Evolutionary conservation across 2,797 vertebrate genomes (phyloP), one percentile per base, ranked within the genome.

Genomic region (Dallia pectoralis): DNA sequence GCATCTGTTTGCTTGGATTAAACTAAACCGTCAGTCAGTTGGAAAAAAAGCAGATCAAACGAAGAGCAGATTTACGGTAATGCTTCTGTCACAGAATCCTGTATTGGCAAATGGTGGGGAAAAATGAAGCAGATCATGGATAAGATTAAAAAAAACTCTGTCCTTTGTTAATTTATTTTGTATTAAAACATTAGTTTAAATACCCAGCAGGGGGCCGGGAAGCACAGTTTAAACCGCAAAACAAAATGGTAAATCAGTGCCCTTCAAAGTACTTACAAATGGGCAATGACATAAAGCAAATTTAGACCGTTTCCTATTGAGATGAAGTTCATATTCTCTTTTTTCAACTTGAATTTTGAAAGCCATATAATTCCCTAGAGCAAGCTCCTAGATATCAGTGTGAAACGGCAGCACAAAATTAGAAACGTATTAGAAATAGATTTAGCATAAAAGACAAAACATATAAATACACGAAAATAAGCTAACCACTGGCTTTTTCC

Each of bases 321-420:
- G 29, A 9, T 67, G 2, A 48, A 12, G 36, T 67, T 62, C 36
- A 71, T 73, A 4, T 70, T 73, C 76, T 47, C 7, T 56, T 64
- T 76, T 72, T 73, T 61, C 27, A 65, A 30, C 49, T 63, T 44
- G 36, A 67, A 70, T 69, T 51, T 4, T 36, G n/a, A 76, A 75
- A 81, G 6, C 51, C 70, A 75, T 69, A 72, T 81, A 87, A 87
- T 85, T 75, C 84, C 18, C 67, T 47, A 74, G 22, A 32, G 63
- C 75, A n/a, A 29, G 69, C 74, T 77, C 74, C 84, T 79, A 83
- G n/a, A 75, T 48, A 74, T 82, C 48, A 33, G 67, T 83, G 56
- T 83, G 72, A 77, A 80, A 84, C 66, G 62, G 65, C 79, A 77
- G 77, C 76, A 53, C 78, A n/a, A n/a, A n/a, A n/a, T n/a, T n/a